Percentiles rank a stretch among this genome's conserved stretches.
Conservation (phyloP, 2,113 vertebrate genomes). For the Grammomys dolichurus region DNA sequence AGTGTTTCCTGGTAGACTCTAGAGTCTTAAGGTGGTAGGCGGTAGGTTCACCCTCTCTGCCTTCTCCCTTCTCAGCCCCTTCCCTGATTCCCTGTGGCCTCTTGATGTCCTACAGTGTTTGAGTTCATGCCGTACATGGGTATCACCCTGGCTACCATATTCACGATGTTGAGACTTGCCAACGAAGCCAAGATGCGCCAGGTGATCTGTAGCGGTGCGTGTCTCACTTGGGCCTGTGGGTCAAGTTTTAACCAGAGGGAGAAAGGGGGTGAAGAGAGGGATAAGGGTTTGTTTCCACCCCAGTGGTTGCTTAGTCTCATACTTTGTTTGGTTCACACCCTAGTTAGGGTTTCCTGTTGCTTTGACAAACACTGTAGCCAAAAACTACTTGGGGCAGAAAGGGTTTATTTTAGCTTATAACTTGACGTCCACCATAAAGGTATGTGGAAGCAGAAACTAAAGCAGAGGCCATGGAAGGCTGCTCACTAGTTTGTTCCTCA, state of each 20-base stretch:
- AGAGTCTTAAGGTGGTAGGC: not conserved
- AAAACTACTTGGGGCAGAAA: not conserved
- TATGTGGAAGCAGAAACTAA: not conserved
- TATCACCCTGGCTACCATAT: slow-evolving; percentile 78
- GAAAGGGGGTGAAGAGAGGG: no score
- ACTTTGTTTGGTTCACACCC: not conserved
- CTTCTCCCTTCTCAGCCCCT: not conserved
- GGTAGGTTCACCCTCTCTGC: not conserved
- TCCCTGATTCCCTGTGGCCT: not conserved
- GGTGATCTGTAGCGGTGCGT: slow-evolving; percentile 75
- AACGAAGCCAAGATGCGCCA: slow-evolving; percentile 71
- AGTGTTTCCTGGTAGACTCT: not conserved
- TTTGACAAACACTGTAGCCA: not conserved
- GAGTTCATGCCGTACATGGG: slow-evolving; percentile 82
- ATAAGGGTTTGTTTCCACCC: not conserved
- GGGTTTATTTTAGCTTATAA: not conserved
- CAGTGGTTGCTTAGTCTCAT: not conserved
- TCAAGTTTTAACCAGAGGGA: not conserved
- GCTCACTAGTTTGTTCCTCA: not conserved
- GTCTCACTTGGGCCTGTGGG: not conserved
- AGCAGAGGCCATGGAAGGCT: not conserved
- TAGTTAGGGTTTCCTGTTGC: not conserved
- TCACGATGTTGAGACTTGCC: slow-evolving; percentile 80
- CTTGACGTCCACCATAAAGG: not conserved
- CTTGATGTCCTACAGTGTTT: slow-evolving; percentile 39